Conservation (phyloP, 1,140 invertebrate genomes). For the Ectropis grisescens region DNA sequence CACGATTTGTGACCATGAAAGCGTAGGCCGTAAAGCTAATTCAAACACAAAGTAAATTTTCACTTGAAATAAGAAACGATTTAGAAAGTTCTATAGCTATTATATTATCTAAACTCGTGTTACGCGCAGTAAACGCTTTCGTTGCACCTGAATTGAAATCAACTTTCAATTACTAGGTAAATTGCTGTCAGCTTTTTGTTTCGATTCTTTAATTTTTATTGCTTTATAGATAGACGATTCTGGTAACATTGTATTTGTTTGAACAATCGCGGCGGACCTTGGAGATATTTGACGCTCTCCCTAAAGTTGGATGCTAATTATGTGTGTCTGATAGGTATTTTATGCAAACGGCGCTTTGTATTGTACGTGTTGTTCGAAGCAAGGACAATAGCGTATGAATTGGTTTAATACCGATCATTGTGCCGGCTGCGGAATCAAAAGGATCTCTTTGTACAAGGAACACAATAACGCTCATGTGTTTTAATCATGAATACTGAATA, state of each 20-base stretch:
- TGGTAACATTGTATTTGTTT: conserved; percentile 16
- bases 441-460: conserved; percentile 25
- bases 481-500: conserved; percentile 15
- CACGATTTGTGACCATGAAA: too few species aligned
- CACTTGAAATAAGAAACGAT: conserved; percentile 20
- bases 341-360: conserved; percentile 26
- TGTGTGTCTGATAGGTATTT: conserved; percentile 15
- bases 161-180: conserved; percentile 22
- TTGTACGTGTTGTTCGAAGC: conserved; percentile 8
- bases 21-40: not conserved
- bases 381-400: conserved; percentile 26
- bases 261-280: conserved; percentile 5
- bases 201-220: conserved; percentile 11
- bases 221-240: conserved; percentile 26
- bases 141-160: conserved; percentile 25
- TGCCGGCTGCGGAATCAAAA: conserved; percentile 22
- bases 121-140: conserved; percentile 29
- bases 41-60: conserved; percentile 14
- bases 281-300: too few species aligned
- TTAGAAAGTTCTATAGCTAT: conserved; percentile 29
- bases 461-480: conserved; percentile 27
- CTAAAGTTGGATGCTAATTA: conserved; percentile 10
- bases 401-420: conserved; percentile 28
- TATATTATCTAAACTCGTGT: conserved; percentile 27
- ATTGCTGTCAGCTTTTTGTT: conserved; percentile 5